Evolutionary conservation across 2,797 vertebrate species (phyloP).

Genomic region (Hybognathus amarus): DNA sequence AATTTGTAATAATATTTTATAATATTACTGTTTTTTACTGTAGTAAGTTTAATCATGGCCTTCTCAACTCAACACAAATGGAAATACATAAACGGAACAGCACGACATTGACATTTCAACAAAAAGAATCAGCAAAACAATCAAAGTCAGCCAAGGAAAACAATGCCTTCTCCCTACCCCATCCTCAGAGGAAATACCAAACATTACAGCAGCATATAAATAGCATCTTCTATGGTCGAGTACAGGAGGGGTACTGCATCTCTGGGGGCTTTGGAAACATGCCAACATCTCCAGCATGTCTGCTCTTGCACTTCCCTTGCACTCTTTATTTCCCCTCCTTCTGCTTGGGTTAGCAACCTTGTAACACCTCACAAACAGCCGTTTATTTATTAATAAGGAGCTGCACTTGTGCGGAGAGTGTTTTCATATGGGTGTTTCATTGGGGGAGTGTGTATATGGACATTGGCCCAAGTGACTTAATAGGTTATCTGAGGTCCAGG

Average conservation of each 20-base stretch:
- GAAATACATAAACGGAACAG: constrained; percentile 57
- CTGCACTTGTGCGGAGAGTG: constrained; percentile 55
- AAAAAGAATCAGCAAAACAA: constrained; percentile 63
- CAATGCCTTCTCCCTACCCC: constrained; percentile 71
- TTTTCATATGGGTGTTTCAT: constrained; percentile 53
- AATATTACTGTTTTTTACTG: neutral
- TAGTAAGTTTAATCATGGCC: constrained; percentile 23
- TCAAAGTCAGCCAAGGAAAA: constrained; percentile 73
- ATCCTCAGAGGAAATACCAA: constrained; percentile 79
- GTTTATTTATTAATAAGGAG: constrained; percentile 70
- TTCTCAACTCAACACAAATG: constrained; percentile 54
- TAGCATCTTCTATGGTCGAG: constrained; percentile 71
- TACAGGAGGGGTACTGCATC: constrained; percentile 75
- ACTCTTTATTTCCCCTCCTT: constrained; percentile 39
- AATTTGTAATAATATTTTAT: neutral
- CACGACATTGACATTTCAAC: constrained; percentile 69
- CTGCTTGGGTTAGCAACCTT: constrained; percentile 64
- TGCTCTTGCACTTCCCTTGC: constrained; percentile 48
- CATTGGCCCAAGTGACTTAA: constrained; percentile 57
- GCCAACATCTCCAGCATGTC: constrained; percentile 53
- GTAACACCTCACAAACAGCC: constrained; percentile 69
- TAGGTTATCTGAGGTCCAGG: constrained; percentile 27
- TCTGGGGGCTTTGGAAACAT: constrained; percentile 71
- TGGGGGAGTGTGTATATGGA: constrained; percentile 19
- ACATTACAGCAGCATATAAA: constrained; percentile 80